A percentile compares a stretch with the other conserved stretches of the same genome.
Evolutionary conservation across 2,113 vertebrate genomes (phyloP).

Genomic region (Rhineura floridana): DNA sequence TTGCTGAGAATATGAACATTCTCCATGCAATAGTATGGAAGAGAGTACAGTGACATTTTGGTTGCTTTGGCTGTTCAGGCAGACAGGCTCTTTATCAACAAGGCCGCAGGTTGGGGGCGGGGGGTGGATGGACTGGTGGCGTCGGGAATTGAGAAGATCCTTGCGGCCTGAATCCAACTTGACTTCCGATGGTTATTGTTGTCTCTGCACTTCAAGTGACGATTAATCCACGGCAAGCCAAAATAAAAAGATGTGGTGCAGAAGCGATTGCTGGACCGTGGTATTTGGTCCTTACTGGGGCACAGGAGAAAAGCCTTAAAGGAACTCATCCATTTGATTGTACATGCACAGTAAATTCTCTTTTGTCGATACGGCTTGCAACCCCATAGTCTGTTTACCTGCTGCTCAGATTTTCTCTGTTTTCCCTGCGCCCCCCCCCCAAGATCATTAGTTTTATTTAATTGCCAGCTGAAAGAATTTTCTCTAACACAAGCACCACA

Average conservation of each 20-base stretch:
- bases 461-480: too few relatives aligned
- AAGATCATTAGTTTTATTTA: not conserved
- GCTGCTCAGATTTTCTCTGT: not conserved
- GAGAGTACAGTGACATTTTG: not conserved
- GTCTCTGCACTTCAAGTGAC: not conserved
- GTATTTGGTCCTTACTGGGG: not conserved
- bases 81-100: not conserved
- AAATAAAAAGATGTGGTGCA: not conserved
- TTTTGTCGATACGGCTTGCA: not conserved
- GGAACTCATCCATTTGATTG: not conserved
- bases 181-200: not conserved
- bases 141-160: not conserved
- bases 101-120: not conserved
- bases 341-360: not conserved
- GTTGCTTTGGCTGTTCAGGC: too few relatives aligned
- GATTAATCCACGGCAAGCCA: not conserved
- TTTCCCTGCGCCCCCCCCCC: not conserved
- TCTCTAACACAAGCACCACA: too few relatives aligned
- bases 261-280: not conserved
- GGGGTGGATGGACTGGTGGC: not conserved
- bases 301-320: not conserved
- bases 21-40: not conserved
- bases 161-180: not conserved
- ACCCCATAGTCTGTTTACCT: not conserved
- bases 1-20: not conserved